Percentiles rank a stretch among this genome's conserved stretches.
phyloP scores from a whole-genome alignment of 2,797 vertebrate genomes.

The Caiman crocodilus region DNA sequence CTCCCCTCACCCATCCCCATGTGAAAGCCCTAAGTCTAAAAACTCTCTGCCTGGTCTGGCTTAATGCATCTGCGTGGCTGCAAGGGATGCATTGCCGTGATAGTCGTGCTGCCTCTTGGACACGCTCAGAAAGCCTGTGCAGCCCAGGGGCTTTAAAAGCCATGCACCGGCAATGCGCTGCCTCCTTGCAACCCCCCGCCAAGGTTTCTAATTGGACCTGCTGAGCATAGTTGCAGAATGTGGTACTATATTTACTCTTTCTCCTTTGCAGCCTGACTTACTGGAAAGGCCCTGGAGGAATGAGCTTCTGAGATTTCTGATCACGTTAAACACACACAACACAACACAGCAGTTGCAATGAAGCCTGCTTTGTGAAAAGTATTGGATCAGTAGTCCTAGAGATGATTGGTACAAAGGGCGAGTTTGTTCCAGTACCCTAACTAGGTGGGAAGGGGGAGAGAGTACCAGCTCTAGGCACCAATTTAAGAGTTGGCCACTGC shows the following conservation, averaged over 20 bases:
- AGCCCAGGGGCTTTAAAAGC: background rate
- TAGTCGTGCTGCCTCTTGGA: background rate
- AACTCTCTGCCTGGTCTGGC: background rate
- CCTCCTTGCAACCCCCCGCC: background rate
- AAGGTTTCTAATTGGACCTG: background rate
- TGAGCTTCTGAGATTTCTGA: background rate
- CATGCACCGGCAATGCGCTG: background rate
- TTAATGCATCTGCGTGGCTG: background rate
- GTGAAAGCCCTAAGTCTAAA: background rate
- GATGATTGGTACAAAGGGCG: background rate
- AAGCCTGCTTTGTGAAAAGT: background rate
- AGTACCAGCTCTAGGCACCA: too few relatives aligned
- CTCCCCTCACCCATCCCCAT: background rate
- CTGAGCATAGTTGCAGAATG: background rate
- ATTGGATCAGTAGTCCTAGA: background rate
- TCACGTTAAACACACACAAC: background rate
- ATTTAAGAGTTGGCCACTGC: too few relatives aligned
- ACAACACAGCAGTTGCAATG: too few relatives aligned
- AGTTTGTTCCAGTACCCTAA: background rate
- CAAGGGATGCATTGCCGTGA: background rate
- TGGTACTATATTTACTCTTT: background rate
- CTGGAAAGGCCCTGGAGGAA: background rate
- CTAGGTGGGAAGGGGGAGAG: too few relatives aligned
- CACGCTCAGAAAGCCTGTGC: background rate
- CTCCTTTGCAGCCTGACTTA: background rate